Evolutionary conservation across 2,797 vertebrate genomes (phyloP), one percentile per base, ranked within the genome.

Genomic region (Falco concolor): DNA sequence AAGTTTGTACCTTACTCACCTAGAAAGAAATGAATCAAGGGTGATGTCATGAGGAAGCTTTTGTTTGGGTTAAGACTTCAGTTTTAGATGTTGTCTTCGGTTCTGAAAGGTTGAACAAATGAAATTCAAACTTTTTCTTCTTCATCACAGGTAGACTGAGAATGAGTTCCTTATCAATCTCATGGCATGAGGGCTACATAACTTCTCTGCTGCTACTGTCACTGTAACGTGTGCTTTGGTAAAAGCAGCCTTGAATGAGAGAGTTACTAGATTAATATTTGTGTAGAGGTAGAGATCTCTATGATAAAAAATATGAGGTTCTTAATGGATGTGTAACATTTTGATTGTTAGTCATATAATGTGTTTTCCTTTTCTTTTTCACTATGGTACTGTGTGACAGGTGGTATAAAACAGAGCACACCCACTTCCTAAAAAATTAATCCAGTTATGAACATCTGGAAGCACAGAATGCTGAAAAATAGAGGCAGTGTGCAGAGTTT

Each of bases 361-460:
- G 27, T 63, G 64, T 56, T 89, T 87, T 56, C 27, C 38, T 57
- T 93, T 84, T 79, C 34, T 85, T 81, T 91, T 84, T 89, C 38
- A 13, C 45, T 54, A 3, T n/a, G 36, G 25, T 36, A 30, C 15
- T 25, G 44, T 83, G 84, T 87, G 89, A 89, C 84, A 87, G 80
- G 52, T 77, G 72, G 81, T 74, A 72, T 75, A 68, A 85, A 94
- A 40, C 70, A 87, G 70, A 93, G 32, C 32, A 32, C 34, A 38
- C 89, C 87, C n/a, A 16, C 57, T 88, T 90, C 84, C 74, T 73
- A 78, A 85, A 85, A 87, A 72, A 88, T 59, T 60, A 76, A 87
- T 57, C 47, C 47, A 42, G 65, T 70, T 94, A 79, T 86, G 54
- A 88, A 75, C 65, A 86, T 90, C 84, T 94, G 87, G 91, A 90